Percentiles rank a stretch among this genome's conserved stretches.
Conservation (phyloP, 2,797 vertebrate species). For the Sebastes trivittatus region DNA sequence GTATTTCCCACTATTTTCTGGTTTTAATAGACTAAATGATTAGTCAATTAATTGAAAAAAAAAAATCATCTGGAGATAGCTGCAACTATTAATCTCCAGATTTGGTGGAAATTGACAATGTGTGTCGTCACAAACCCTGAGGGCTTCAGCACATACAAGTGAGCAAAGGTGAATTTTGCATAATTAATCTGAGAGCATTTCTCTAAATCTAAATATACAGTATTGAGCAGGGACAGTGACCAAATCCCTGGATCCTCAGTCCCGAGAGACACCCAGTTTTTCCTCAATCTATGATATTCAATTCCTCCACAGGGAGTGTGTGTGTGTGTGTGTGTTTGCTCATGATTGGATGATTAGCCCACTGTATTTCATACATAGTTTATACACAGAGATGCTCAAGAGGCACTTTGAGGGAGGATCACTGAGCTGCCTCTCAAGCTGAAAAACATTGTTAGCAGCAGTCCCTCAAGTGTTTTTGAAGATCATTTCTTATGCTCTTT, state of each 20-base stretch:
- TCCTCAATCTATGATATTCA: slow-evolving; percentile 26
- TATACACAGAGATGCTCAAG: slow-evolving; percentile 46
- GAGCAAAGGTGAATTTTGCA: background rate
- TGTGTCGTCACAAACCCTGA: background rate
- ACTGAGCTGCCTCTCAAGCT: slow-evolving; percentile 36
- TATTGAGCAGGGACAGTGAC: background rate
- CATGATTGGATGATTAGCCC: slow-evolving; percentile 49
- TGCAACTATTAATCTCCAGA: background rate
- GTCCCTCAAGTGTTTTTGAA: slow-evolving; percentile 49
- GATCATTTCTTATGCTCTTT: slow-evolving; percentile 36
- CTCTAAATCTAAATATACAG: slow-evolving; percentile 15
- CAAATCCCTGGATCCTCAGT: slow-evolving; percentile 16
- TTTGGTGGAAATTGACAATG: slow-evolving; percentile 3
- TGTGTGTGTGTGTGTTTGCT: slow-evolving; percentile 21
- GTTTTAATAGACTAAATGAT: background rate
- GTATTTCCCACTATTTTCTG: background rate
- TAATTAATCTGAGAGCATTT: slow-evolving; percentile 15
- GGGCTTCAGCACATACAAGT: background rate
- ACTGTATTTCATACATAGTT: slow-evolving; percentile 48
- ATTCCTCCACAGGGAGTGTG: slow-evolving; percentile 43
- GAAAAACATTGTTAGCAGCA: slow-evolving; percentile 39
- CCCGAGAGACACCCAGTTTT: slow-evolving; percentile 23
- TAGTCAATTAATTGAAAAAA: background rate
- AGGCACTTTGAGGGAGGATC: slow-evolving; percentile 50
- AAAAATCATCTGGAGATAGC: background rate